Evolutionary conservation across 2,888 invertebrate species (phyloP).

Genomic region (Lysandra bellargus): DNA sequence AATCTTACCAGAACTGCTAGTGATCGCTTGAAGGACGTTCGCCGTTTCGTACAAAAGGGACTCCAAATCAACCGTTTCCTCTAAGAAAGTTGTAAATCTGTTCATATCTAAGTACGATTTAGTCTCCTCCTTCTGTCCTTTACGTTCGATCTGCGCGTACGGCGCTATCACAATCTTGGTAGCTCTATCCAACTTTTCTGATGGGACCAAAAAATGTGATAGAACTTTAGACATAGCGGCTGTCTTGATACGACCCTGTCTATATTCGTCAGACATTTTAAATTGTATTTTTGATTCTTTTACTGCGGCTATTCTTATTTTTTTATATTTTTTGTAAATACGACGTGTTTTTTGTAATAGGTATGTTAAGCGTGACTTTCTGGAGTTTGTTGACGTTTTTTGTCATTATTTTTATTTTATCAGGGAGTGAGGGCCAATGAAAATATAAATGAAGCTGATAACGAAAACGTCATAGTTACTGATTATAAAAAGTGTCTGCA

Average conservation of each 20-base stretch:
- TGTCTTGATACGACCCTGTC: background rate
- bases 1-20: constrained; percentile 76
- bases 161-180: constrained; percentile 82
- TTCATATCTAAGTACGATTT: constrained; percentile 68
- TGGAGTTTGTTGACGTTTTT: constrained; percentile 7
- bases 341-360: too few relatives aligned
- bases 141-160: constrained; percentile 74
- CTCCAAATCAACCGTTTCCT: constrained; percentile 79
- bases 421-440: background rate
- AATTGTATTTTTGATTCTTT: background rate
- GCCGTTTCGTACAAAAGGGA: constrained; percentile 80
- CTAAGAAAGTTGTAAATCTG: constrained; percentile 74
- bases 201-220: constrained; percentile 68
- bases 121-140: constrained; percentile 62
- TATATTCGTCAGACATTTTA: background rate
- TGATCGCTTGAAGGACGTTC: constrained; percentile 77
- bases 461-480: too few relatives aligned
- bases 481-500: too few relatives aligned
- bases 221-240: constrained; percentile 50
- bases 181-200: constrained; percentile 74
- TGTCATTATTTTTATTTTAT: background rate
- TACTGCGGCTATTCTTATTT: background rate
- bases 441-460: background rate
- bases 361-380: background rate
- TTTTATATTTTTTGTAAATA: background rate